phyloP scores from a whole-genome alignment of 2,113 vertebrate genomes.

The Ameiurus melas region DNA sequence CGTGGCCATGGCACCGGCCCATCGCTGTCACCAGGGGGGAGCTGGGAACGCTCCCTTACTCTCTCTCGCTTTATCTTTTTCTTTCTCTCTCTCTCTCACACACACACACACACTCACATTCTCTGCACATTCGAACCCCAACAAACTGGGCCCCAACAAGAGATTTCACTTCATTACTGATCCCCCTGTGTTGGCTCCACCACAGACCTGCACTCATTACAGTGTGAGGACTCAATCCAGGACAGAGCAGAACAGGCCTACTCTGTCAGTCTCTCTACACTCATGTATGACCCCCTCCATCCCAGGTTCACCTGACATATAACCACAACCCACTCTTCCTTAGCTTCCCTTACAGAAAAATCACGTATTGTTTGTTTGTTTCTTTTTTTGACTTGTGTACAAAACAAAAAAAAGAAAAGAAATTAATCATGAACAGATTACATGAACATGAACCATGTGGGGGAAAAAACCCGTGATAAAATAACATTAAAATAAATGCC shows the following conservation, averaged over 20 bases:
- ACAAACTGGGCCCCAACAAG: constrained; percentile 68
- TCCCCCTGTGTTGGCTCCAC: constrained; percentile 61
- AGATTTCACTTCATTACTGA: constrained; percentile 73
- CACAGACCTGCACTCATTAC: constrained; percentile 66
- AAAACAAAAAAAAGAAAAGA: too few relatives aligned
- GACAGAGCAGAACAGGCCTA: constrained; percentile 37
- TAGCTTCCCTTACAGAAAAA: background rate
- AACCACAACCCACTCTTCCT: background rate
- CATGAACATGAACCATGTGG: background rate
- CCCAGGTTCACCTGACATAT: background rate
- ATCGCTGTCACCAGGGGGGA: constrained; percentile 74
- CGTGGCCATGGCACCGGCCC: constrained; percentile 79
- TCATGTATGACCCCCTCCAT: constrained; percentile 1
- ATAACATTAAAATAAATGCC: too few relatives aligned
- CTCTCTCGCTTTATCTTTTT: constrained; percentile 55
- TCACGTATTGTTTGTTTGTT: background rate
- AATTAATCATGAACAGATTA: background rate
- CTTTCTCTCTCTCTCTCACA: constrained; percentile 63
- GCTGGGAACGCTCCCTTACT: constrained; percentile 72
- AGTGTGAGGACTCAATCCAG: constrained; percentile 60
- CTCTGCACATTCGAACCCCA: constrained; percentile 59
- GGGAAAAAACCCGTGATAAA: too few relatives aligned
- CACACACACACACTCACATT: constrained; percentile 63
- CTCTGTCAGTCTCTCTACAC: constrained; percentile 34
- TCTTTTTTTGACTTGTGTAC: background rate